Conservation (phyloP, 2,888 invertebrate genomes). For the Opisthograptis luteolata region DNA sequence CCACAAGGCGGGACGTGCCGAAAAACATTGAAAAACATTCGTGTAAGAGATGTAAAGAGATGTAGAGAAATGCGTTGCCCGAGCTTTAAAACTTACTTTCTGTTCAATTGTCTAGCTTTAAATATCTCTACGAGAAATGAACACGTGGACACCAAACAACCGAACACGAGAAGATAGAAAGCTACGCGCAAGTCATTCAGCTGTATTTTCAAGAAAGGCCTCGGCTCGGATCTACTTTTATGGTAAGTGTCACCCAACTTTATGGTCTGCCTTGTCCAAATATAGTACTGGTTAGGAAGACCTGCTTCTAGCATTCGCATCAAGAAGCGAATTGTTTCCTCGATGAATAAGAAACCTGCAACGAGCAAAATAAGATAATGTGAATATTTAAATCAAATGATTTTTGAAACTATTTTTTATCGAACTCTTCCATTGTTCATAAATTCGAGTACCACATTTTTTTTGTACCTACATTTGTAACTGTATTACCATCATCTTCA, state of each 20-base stretch:
- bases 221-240: conserved; percentile 31
- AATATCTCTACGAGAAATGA: conserved; percentile 48
- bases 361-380: conserved; percentile 6
- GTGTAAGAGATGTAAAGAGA: too few relatives aligned
- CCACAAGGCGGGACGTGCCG: too few relatives aligned
- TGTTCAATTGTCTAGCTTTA: conserved; percentile 20
- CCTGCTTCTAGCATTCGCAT: conserved; percentile 55
- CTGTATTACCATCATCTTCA: too few relatives aligned
- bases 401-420: too few relatives aligned
- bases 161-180: conserved; percentile 45
- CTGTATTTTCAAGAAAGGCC: conserved; percentile 40
- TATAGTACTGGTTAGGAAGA: conserved; percentile 52
- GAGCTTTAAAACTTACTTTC: conserved; percentile 7
- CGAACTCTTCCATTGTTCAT: too few relatives aligned
- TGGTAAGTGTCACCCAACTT: conserved; percentile 30
- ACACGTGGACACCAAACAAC: conserved; percentile 44
- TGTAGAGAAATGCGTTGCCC: too few relatives aligned
- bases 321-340: conserved; percentile 44
- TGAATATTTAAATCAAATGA: background rate
- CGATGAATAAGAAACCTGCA: conserved; percentile 56
- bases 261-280: conserved; percentile 51
- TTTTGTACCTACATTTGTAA: too few relatives aligned
- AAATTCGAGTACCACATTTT: too few relatives aligned
- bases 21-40: too few relatives aligned
- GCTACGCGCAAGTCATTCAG: conserved; percentile 44